Evolutionary conservation across 2,797 vertebrate genomes (phyloP).

Genomic region (Hypotaenidia okinawae): DNA sequence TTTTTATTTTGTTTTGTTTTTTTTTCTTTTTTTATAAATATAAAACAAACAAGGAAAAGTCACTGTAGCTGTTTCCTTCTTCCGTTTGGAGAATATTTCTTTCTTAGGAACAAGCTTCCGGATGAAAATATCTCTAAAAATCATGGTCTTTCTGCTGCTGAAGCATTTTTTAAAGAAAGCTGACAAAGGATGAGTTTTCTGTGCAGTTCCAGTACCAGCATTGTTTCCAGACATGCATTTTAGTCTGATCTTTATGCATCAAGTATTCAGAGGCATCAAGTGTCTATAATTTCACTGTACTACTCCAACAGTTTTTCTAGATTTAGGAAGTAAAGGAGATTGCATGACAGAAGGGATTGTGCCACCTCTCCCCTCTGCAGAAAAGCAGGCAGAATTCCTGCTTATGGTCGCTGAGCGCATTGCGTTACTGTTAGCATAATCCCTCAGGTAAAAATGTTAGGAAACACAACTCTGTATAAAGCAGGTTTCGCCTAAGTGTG

Average conservation of each 20-base stretch:
- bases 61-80: not conserved
- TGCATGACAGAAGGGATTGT: not conserved
- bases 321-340: not conserved
- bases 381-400: not conserved
- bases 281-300: not conserved
- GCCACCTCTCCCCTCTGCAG: not conserved
- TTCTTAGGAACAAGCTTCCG: not conserved
- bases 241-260: not conserved
- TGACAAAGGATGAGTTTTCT: not conserved
- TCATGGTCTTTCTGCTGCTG: not conserved
- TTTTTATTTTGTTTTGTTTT: not conserved
- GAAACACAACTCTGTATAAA: not conserved
- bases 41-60: not conserved
- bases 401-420: accelerated
- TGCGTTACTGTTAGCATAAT: not conserved
- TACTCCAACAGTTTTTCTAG: not conserved
- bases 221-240: not conserved
- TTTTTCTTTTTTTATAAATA: not conserved
- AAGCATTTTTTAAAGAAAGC: not conserved
- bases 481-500: not conserved
- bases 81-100: not conserved
- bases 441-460: not conserved
- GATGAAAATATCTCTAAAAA: not conserved
- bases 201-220: not conserved
- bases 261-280: not conserved